Evolutionary conservation across 2,888 invertebrate genomes (phyloP).

Genomic region (Limenitis camilla): DNA sequence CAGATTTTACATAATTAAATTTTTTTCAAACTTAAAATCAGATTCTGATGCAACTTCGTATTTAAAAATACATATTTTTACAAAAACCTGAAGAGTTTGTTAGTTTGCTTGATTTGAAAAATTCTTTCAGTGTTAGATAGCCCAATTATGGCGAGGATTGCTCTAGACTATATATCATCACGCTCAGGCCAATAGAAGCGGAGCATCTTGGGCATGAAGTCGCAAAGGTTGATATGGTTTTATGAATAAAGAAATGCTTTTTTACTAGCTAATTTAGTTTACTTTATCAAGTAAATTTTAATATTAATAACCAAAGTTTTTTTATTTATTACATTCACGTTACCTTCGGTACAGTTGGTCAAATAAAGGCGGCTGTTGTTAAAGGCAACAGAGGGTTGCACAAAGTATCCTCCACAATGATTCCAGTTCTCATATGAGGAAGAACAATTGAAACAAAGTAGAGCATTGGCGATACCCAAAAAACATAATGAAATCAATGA

Average conservation of each 20-base stretch:
- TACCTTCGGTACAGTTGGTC: conserved; percentile 56
- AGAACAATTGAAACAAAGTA: conserved; percentile 59
- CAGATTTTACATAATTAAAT: neutral
- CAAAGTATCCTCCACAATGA: conserved; percentile 49
- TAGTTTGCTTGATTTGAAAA: no score
- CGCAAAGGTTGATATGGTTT: no score
- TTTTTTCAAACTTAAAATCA: no score
- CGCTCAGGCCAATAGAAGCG: no score
- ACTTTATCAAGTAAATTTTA: neutral
- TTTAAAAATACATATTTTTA: no score
- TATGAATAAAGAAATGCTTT: neutral
- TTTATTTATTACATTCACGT: neutral
- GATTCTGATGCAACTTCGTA: no score
- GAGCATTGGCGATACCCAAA: conserved; percentile 2
- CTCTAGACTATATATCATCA: no score
- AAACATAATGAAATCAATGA: conserved; percentile 12
- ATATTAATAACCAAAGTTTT: neutral
- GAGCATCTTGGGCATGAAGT: no score
- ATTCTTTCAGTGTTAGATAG: no score
- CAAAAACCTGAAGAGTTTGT: no score
- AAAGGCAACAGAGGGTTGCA: conserved; percentile 32
- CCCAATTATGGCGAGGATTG: no score
- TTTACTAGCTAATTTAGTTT: no score
- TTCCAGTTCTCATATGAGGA: conserved; percentile 39
- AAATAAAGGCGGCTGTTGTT: conserved; percentile 41